Base-by-base conservation (phyloP, 2,797 vertebrate genomes). In the Phalanger gymnotis region DNA sequence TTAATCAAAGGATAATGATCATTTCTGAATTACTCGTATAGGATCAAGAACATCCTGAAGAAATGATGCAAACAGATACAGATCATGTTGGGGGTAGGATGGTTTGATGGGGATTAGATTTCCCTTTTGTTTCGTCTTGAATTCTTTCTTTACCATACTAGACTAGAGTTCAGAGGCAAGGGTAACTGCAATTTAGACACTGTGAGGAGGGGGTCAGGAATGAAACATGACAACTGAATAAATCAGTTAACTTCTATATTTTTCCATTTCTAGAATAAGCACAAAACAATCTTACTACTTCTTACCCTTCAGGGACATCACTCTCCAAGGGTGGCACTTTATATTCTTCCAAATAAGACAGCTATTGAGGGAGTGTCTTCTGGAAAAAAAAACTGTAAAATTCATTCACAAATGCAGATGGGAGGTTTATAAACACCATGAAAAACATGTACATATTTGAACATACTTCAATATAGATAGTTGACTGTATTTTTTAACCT, bases 361-460 rank as follows among this genome's bases (percentile, higher is more conserved):
- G 34, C 4, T 66, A 66, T n/a, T n/a, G 31, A 61, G 4, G 10
- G 30, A 30, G 4, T 61, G 34, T 66, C 34, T 66, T 19, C 14
- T n/a, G 34, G 61, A 53, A 12, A n/a, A 54, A n/a, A n/a, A 90
- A 34, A 90, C 51, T 22, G 87, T 28, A 93, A 90, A 30, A 81
- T 57, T n/a, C 53, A 94, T 53, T 91, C 47, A 90, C 93, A 52
- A 51, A 56, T 28, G 51, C 9, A 57, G 30, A 57, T 31, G 91
- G 92, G 54, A 92, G 30, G 10, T 94, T 96, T 96, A 66, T 66
- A n/a, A n/a, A n/a, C 58, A 53, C 3, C 47, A 66, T 73, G 53
- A 12, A 90, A 52, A 66, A n/a, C 5, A n/a, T 66, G 14, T 5
- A 3, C 34, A 2, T 28, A 34, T 52, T 31, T 12, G 25, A 19